Base-by-base conservation (phyloP, 2,113 vertebrate genomes). In the Morone saxatilis region DNA sequence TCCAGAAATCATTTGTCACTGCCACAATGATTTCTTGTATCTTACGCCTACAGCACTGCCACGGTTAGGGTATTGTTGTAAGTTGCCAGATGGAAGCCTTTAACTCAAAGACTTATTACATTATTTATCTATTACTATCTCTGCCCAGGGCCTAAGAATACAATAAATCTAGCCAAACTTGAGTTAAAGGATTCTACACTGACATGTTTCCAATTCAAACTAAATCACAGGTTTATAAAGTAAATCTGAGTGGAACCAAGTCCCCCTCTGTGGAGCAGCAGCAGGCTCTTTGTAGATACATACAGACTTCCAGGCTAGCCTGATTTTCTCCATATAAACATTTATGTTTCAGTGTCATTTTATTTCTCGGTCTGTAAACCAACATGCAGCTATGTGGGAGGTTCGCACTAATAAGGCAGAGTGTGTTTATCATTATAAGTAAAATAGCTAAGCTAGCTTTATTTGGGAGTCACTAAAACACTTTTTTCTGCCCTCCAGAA, bases 141-240 rank as follows among this genome's bases (percentile, higher is more conserved):
- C 59, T 79, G 86, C 82, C 86, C 59, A 0, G n/a, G 61, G 82
- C 60, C 71, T 74, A 74, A 60, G 54, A 84, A 84, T 66, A 84
- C 43, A 81, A 89, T 90, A 88, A 86, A 90, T 92, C 80, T 70
- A 20, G 61, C 61, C 80, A 81, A 90, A 90, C 67, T 69, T 48
- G 62, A 83, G 59, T 86, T 70, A 85, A 85, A 86, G 47, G 83
- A 90, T 91, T 90, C 73, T 67, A 71, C 40, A 57, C 80, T 84
- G 89, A 90, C 86, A 86, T 88, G 86, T 91, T 93, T 92, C 83
- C 84, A 89, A 88, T 87, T 88, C 78, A 80, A 90, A 90, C 79
- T 73, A 56, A 90, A 91, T 90, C 84, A 83, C 5, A 6, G 40
- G 59, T 71, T 63, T 62, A 68, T 77, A 78, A 82, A 82, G 76